Percentiles rank a stretch among this genome's conserved stretches.
Evolutionary conservation across 2,113 vertebrate genomes (phyloP).

Genomic region (Colinus virginianus): DNA sequence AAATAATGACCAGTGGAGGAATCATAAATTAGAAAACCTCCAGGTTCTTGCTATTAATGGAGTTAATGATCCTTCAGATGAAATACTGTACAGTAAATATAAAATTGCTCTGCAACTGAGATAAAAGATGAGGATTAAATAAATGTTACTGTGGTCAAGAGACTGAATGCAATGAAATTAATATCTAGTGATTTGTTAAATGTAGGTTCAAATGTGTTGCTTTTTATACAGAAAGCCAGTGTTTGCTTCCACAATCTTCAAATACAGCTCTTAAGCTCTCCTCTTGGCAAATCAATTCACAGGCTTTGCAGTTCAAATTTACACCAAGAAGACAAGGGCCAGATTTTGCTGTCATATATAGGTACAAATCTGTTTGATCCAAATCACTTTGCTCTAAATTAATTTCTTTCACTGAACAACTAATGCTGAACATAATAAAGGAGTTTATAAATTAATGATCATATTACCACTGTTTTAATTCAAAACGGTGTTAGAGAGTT

Average conservation of each 20-base stretch:
- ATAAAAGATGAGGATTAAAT: not conserved
- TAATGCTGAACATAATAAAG: not conserved
- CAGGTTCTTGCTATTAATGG: not conserved
- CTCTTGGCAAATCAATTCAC: not conserved
- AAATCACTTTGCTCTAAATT: not conserved
- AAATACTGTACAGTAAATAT: slow-evolving; percentile 1
- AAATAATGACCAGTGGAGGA: not conserved
- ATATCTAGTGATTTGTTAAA: not conserved
- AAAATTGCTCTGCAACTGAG: not conserved
- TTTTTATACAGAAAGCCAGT: not conserved
- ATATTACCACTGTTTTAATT: not conserved
- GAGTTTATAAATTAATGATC: not conserved
- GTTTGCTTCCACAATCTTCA: not conserved
- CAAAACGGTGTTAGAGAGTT: not conserved
- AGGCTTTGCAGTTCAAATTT: not conserved
- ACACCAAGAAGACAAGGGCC: not conserved
- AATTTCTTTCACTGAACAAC: not conserved
- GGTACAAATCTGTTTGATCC: not conserved
- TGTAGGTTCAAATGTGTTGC: not conserved
- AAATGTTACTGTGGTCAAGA: not conserved
- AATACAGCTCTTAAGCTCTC: not conserved
- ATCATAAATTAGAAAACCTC: not conserved
- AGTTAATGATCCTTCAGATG: not conserved
- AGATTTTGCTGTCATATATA: not conserved
- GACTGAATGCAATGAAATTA: not conserved